These are phyloP conservation scores for Ailuropoda melanoleuca DNA, from an alignment of 2,113 vertebrate species.

Conservation along the genomic window DNA sequence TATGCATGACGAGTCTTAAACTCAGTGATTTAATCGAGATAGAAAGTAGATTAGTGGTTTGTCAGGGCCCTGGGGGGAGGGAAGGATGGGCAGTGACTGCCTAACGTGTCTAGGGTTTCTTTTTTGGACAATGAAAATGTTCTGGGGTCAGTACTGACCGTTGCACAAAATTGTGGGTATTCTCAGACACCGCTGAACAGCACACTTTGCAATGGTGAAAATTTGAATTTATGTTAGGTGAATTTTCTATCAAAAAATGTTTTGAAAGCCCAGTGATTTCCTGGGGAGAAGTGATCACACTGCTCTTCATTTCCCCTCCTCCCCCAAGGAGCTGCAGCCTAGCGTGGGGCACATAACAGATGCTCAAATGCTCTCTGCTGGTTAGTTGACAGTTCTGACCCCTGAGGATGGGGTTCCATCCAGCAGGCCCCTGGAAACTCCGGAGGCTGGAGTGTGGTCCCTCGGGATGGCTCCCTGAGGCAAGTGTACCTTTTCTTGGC, in stretches of 20 bases:
- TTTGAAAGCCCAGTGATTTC: background rate
- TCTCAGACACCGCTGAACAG: background rate
- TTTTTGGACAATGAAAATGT: background rate
- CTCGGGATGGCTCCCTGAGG: background rate
- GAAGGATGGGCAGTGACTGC: background rate
- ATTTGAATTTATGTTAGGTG: background rate
- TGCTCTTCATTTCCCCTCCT: background rate
- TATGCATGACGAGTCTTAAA: background rate
- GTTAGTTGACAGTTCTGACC: background rate
- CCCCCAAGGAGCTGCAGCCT: background rate
- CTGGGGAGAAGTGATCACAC: background rate
- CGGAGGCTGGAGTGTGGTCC: background rate
- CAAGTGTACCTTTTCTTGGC: background rate
- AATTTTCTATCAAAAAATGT: background rate
- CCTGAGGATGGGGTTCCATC: background rate
- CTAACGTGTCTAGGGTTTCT: background rate
- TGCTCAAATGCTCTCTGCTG: background rate
- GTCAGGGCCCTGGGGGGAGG: background rate
- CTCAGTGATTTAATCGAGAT: background rate
- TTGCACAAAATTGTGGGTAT: background rate
- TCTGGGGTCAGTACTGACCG: background rate
- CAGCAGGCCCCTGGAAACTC: background rate
- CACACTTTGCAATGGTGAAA: background rate
- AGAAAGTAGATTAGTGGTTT: background rate
- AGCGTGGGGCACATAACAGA: rapidly evolving